Base-by-base conservation (phyloP, 2,888 invertebrate genomes). In the Sceliomorpha sp. region DNA sequence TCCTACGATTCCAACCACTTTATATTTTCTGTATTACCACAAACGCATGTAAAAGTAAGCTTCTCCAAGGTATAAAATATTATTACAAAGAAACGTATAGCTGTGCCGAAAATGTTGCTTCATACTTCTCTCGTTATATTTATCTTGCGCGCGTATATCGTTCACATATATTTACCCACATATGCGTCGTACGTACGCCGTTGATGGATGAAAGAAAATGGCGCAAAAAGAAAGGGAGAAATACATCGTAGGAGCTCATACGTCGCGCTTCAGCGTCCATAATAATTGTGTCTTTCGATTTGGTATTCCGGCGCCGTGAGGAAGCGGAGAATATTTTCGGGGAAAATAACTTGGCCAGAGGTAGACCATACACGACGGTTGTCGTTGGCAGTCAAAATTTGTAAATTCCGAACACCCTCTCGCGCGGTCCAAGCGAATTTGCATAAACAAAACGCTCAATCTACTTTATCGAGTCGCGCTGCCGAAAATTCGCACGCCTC, bases 371-470 rank as follows among this genome's bases (percentile, higher is more conserved):
- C 13, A 17, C 48, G 42, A 44, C 9, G 27, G 48, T 12, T 37
- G 37, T 37, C 37, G 20, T 20, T 39, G 39, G 20, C 40, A 20
- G 24, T 24, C 47, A 34, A 48, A 66, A 62, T 68, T 55, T 68
- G 50, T 45, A 56, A 60, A 68, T 62, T 60, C 56, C 39, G 24
- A 31, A 31, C 53, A 53, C 14, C 29, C 13, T 31, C 55, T 47
- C 48, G 26, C 56, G 42, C 50, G 44, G 56, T 14, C 42, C 39
- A 20, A 15, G 17, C 48, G 62, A 68, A 82, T 84, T 80, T 77
- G 72, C 80, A 79, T 78, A 79, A 81, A 80, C 77, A 80, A 82
- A 80, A 79, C 70, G 76, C 71, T 75, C 77, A 77, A 80, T 80
- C 74, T 74, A 70, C 73, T 80, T 81, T 78, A 80, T 80, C 79